These are phyloP conservation scores for Cataglyphis livida DNA, from an alignment of 2,888 invertebrate genomes.

Conservation along the genomic window DNA sequence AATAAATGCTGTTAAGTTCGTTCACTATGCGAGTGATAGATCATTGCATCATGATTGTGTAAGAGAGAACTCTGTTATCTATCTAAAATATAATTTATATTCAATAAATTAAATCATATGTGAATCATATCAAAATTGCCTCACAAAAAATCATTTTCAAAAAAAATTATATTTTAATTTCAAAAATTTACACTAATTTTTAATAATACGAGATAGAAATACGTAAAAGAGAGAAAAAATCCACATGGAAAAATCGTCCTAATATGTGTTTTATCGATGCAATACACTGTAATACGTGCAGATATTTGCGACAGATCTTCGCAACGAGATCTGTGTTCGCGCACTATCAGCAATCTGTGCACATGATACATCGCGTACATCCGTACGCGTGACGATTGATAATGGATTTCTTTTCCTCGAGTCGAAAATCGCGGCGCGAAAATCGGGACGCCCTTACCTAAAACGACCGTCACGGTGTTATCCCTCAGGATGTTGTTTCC, in stretches of 20 bases:
- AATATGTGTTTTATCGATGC: neutral
- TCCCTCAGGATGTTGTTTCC: slow-evolving; percentile 83
- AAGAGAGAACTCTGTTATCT: neutral
- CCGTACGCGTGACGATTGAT: neutral
- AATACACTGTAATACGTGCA: neutral
- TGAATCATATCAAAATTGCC: neutral
- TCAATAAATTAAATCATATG: slow-evolving; percentile 8
- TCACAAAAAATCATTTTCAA: neutral
- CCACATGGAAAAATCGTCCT: neutral
- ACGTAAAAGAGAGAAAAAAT: neutral
- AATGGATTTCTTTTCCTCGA: neutral
- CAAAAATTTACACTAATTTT: neutral
- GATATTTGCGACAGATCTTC: neutral
- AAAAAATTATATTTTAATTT: neutral
- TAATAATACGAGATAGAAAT: neutral
- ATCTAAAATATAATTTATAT: neutral
- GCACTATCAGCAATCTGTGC: neutral
- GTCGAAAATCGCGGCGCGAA: slow-evolving; percentile 31
- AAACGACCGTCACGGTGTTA: slow-evolving; percentile 73
- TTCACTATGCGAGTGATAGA: slow-evolving; percentile 16
- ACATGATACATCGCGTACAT: neutral
- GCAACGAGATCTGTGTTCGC: neutral
- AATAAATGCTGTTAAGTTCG: slow-evolving; percentile 36
- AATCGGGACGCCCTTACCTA: slow-evolving; percentile 75
- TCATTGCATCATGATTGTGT: slow-evolving; percentile 8